Base-by-base conservation (phyloP, 2,797 vertebrate species). In the Poliocrania exsul region DNA sequence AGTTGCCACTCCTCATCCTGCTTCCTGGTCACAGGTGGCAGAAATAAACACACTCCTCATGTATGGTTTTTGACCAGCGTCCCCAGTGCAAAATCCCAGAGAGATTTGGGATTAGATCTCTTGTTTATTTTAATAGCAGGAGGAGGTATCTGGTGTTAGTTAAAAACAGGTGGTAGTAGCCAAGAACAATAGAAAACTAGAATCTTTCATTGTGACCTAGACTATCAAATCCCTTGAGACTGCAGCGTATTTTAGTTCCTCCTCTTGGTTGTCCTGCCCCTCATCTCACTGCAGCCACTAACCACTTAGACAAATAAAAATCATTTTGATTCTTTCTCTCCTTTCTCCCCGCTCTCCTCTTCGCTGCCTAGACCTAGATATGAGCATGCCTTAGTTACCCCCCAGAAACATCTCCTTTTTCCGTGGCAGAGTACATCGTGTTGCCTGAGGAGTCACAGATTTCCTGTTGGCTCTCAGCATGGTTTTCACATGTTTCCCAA, bases 381-480 rank as follows among this genome's bases (percentile, higher is more conserved):
- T 29, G 28, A 75, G 14, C 31, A 7, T 70, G 80, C 51, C 46
- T 93, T 85, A n/a, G 16, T 67, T 60, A 54, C 29, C 16, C 37
- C 51, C 0, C 5, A 75, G 80, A 86, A 86, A 86, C 49, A 26
- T 69, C 91, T 89, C 67, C 66, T 58, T 93, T 38, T 61, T 93
- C 60, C 46, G 3, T 93, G 87, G 81, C 91, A 93, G 47, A 2
- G 0, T 24, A 46, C 51, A 42, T 71, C 0, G 78, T 83, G 80
- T 94, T 4, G 38, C 77, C 69, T 92, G 94, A 95, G 84, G 80
- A 81, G 12, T 92, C 82, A 79, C 92, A 95, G 94, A 90, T 93
- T 94, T 94, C 79, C 93, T 91, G 60, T 90, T 96, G 87, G 91
- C 82, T 78, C 88, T 83, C 62, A 56, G 66, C 1, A 15, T 44